Percentiles rank a stretch among this genome's conserved stretches.
These are phyloP conservation scores for Leptopterna dolabrata DNA, from an alignment of 2,888 invertebrate genomes.

Conservation along the genomic window DNA sequence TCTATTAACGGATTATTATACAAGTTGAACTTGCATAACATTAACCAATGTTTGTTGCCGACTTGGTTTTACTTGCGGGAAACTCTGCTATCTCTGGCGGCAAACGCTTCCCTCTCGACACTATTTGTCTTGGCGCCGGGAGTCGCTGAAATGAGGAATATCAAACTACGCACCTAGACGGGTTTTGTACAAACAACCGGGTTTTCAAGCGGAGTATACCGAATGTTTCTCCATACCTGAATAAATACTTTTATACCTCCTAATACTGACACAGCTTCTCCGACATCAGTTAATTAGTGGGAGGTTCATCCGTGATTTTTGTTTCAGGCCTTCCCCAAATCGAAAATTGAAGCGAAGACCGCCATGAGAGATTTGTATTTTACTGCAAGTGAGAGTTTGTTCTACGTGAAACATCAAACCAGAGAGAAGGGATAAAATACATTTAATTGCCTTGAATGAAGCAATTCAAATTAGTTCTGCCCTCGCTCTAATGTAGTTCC, in stretches of 20 bases:
- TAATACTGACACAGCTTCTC: background rate
- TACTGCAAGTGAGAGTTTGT: too few relatives aligned
- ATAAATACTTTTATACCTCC: constrained; percentile 13
- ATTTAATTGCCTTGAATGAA: too few relatives aligned
- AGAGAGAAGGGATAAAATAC: too few relatives aligned
- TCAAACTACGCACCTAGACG: constrained; percentile 44
- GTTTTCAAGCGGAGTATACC: constrained; percentile 32
- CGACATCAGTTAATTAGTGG: background rate
- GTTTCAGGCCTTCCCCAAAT: background rate
- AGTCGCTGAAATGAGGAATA: constrained; percentile 49
- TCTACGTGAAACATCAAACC: too few relatives aligned
- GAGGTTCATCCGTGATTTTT: background rate
- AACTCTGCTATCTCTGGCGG: constrained; percentile 23
- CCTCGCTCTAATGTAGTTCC: too few relatives aligned
- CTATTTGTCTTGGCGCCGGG: constrained; percentile 42
- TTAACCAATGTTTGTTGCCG: constrained; percentile 31
- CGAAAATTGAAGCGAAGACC: too few relatives aligned
- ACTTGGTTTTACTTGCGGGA: constrained; percentile 39
- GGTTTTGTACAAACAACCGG: constrained; percentile 41
- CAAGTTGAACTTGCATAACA: constrained; percentile 40
- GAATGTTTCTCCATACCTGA: constrained; percentile 11
- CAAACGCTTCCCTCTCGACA: background rate
- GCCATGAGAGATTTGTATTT: too few relatives aligned
- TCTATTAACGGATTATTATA: constrained; percentile 46
- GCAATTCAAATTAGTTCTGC: too few relatives aligned